Evolutionary conservation across 2,113 vertebrate genomes (phyloP).

Genomic region (Corvus moneduloides): DNA sequence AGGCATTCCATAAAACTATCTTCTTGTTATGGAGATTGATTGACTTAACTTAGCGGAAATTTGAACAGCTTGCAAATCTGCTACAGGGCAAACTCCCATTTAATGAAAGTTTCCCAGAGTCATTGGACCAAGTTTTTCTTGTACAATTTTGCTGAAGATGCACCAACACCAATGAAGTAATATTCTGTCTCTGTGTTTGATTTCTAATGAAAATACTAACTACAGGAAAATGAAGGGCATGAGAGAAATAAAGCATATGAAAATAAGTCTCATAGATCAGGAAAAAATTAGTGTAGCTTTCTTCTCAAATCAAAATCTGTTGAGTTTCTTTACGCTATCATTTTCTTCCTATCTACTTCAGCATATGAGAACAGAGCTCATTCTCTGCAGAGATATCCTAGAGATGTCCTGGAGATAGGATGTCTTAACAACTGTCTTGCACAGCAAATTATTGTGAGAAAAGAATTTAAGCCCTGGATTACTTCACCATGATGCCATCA

Average conservation of each 20-base stretch:
- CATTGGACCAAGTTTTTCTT: not conserved
- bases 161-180: not conserved
- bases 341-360: not conserved
- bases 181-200: not conserved
- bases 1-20: not conserved
- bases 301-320: not conserved
- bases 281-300: not conserved
- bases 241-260: not conserved
- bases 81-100: not conserved
- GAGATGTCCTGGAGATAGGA: not conserved
- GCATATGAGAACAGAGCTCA: not conserved
- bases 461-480: not conserved
- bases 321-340: not conserved
- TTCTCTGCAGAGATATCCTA: not conserved
- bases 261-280: not conserved
- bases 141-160: not conserved
- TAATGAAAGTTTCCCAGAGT: not conserved
- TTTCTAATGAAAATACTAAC: not conserved
- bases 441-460: not conserved
- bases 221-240: not conserved
- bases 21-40: slow-evolving; percentile 4
- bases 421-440: not conserved
- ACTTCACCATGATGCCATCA: not conserved
- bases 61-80: slow-evolving; percentile 5
- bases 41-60: slow-evolving; percentile 16